Conservation (phyloP, 2,797 vertebrate species). For the Gastrophryne carolinensis region DNA sequence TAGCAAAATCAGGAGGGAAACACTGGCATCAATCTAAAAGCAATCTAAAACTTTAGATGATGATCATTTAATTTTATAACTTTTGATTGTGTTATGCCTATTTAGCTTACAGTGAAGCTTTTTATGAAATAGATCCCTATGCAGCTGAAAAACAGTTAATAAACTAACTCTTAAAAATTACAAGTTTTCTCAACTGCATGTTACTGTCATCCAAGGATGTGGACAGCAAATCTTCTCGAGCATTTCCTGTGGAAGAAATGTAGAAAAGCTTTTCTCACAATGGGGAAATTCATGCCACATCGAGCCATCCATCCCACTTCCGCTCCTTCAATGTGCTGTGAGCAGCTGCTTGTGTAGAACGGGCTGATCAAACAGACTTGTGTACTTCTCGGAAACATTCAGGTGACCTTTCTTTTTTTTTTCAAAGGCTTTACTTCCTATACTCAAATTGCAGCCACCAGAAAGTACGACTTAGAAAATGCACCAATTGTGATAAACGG, state of each 20-base stretch:
- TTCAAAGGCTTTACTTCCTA: constrained; percentile 23
- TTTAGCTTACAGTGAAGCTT: too few species aligned
- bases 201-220: not conserved
- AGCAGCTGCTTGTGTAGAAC: constrained; percentile 36
- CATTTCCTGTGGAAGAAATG: constrained; percentile 20
- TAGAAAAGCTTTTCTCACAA: constrained; percentile 30
- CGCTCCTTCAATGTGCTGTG: constrained; percentile 34
- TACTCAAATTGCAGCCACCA: constrained; percentile 10
- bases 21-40: too few species aligned
- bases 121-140: too few species aligned
- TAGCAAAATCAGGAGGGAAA: too few species aligned
- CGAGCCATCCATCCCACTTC: constrained; percentile 35
- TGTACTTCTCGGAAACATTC: constrained; percentile 41
- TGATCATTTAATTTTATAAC: too few species aligned
- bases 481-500: not conserved
- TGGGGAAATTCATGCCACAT: constrained; percentile 41
- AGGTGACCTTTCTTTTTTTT: constrained; percentile 40
- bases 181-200: not conserved
- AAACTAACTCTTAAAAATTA: too few species aligned
- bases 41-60: too few species aligned
- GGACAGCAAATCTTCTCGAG: not conserved
- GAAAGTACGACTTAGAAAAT: not conserved
- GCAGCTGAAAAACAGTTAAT: not conserved
- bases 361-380: constrained; percentile 33
- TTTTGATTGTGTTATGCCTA: too few species aligned